Percentiles rank a stretch among this genome's conserved stretches.
Conservation (phyloP, 1,140 invertebrate species). For the Zaprionus africanus region DNA sequence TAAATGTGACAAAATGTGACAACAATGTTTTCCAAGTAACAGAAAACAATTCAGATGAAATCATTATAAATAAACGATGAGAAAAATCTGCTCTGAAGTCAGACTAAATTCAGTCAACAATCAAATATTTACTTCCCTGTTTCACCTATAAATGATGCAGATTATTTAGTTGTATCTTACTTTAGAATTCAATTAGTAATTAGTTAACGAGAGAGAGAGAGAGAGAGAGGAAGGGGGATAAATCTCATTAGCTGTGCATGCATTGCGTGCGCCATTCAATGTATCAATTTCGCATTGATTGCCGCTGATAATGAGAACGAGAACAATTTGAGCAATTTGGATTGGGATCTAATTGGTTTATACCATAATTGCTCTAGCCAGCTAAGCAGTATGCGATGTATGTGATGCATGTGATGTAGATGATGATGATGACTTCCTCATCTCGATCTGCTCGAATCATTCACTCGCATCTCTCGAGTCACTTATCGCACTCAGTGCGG, state of each 20-base stretch:
- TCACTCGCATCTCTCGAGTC: neutral
- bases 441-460: neutral
- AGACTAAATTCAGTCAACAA: neutral
- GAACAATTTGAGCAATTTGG: conserved; percentile 33
- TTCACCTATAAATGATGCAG: conserved; percentile 1
- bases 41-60: neutral
- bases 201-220: neutral
- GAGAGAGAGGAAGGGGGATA: neutral
- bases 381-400: neutral
- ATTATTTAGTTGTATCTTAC: neutral
- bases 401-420: neutral
- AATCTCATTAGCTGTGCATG: neutral
- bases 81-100: neutral
- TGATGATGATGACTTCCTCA: conserved; percentile 16
- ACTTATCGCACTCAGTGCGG: neutral
- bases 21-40: neutral
- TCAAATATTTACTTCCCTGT: conserved; percentile 4
- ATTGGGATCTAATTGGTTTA: conserved; percentile 31
- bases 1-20: neutral
- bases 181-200: conserved; percentile 24
- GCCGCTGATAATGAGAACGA: conserved; percentile 6
- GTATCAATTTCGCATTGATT: conserved; percentile 13
- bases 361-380: conserved; percentile 11
- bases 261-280: conserved; percentile 8
- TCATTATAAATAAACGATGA: too few species aligned